Base-by-base conservation (phyloP, 1,140 invertebrate species). In the Plodia interpunctella region DNA sequence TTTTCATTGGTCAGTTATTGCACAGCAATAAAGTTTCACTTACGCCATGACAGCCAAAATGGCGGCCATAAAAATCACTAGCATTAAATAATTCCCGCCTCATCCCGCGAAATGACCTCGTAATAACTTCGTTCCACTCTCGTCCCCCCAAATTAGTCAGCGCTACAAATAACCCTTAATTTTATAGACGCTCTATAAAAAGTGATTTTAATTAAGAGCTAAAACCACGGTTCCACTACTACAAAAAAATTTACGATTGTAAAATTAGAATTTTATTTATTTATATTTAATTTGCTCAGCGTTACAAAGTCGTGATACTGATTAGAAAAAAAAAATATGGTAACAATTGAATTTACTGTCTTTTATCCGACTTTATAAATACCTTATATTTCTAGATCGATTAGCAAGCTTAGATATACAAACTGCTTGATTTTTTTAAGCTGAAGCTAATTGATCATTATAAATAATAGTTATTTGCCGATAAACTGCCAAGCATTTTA, bases 101-200 rank as follows among this genome's bases (percentile, higher is more conserved):
- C 38, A 44, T 44, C 38, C 10, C 38, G 38, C 15, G 13, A 15
- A 44, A 44, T 44, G 38, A 15, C 38, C 30, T 44, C 38, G 38
- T 44, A 44, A 44, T 44, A 44, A 44, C 38, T 44, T 15, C 38
- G 10, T 15, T 13, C 2, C 21, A 25, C 38, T 44, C 15, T 44
- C 38, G 15, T 44, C 38, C 38, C 38, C 38, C 38, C 38, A 44
- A 44, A 44, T 44, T 44, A 44, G 38, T 44, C 38, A 44, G 38
- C 13, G 15, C 15, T 15, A 44, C 15, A 44, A 44, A 44, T 44
- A 44, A 44, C 38, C 38, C 38, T 44, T 17, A 44, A n/a, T 44
- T 44, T 44, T 44, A 44, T 44, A 44, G 15, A 1, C 5, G 5
- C 38, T 11, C 35, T n/a, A 44, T 44, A 44, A 44, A 44, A 44